A percentile compares a stretch with the other conserved stretches of the same genome.
These are phyloP conservation scores for Caenorhabditis auriculariae DNA, from an alignment of 2,888 invertebrate genomes.

Conservation along the genomic window DNA sequence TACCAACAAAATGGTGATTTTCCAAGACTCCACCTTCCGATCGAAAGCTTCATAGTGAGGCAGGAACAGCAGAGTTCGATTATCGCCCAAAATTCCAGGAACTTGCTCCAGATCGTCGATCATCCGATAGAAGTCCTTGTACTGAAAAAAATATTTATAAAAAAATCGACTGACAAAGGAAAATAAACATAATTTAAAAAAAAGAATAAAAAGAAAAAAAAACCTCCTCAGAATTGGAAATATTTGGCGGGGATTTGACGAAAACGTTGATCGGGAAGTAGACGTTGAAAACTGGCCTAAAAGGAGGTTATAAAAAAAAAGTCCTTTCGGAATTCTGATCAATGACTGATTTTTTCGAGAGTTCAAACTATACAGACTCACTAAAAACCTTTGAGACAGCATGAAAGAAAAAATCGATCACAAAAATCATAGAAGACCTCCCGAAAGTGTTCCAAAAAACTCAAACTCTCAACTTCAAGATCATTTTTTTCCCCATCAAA, in stretches of 20 bases:
- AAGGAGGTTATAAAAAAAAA: conserved; percentile 1
- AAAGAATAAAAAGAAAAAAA: neutral
- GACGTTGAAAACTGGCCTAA: conserved; percentile 56
- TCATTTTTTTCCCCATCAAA: too few species aligned
- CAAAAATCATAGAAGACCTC: too few species aligned
- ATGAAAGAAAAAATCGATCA: too few species aligned
- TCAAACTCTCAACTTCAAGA: too few species aligned
- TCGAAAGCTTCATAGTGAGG: conserved; percentile 53
- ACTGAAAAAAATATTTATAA: conserved; percentile 3
- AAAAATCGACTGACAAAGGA: neutral
- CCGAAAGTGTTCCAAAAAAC: too few species aligned
- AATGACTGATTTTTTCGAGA: too few species aligned
- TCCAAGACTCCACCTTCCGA: conserved; percentile 7
- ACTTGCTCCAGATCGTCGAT: conserved; percentile 46
- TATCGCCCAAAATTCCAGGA: conserved; percentile 47
- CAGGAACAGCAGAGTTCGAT: conserved; percentile 54
- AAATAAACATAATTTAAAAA: conserved; percentile 3
- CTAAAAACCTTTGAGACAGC: too few species aligned
- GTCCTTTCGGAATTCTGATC: too few species aligned
- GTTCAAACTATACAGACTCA: too few species aligned
- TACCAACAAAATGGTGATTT: neutral
- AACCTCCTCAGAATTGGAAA: conserved; percentile 43
- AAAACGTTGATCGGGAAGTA: conserved; percentile 58
- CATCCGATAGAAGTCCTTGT: conserved; percentile 36
- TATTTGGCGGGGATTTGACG: conserved; percentile 56